Percentiles rank a stretch among this genome's conserved stretches.
phyloP scores from a whole-genome alignment of 2,888 invertebrate species.

The Boloria euphrosyne region DNA sequence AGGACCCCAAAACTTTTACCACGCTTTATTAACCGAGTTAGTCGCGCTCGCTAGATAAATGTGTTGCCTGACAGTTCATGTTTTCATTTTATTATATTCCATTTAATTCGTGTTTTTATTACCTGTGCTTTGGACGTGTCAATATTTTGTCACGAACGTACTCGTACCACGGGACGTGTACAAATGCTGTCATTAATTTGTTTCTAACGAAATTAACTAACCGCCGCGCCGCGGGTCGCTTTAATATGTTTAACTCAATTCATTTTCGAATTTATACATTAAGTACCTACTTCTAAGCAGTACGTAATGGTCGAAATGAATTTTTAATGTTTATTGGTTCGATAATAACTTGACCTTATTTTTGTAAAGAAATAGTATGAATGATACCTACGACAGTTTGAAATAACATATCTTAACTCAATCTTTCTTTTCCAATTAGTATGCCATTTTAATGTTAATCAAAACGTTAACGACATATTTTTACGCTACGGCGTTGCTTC shows the following conservation, averaged over 20 bases:
- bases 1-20: constrained; percentile 55
- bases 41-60: constrained; percentile 73
- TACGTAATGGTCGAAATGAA: not conserved
- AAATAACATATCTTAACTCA: too few relatives aligned
- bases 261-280: constrained; percentile 44
- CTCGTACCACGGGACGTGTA: constrained; percentile 66
- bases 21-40: constrained; percentile 68
- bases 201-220: constrained; percentile 73
- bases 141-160: constrained; percentile 81
- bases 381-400: too few relatives aligned
- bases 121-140: constrained; percentile 59
- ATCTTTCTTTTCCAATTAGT: too few relatives aligned
- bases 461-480: too few relatives aligned
- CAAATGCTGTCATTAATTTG: constrained; percentile 77
- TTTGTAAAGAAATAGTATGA: too few relatives aligned
- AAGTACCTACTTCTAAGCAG: not conserved
- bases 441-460: too few relatives aligned
- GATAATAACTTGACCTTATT: too few relatives aligned
- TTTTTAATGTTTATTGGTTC: too few relatives aligned
- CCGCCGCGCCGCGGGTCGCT: constrained; percentile 59
- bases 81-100: constrained; percentile 59
- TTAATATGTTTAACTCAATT: constrained; percentile 65
- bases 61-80: constrained; percentile 62
- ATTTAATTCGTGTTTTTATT: constrained; percentile 70
- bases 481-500: too few relatives aligned